Conservation (phyloP, 2,113 vertebrate genomes). For the Halichoeres trimaculatus region DNA sequence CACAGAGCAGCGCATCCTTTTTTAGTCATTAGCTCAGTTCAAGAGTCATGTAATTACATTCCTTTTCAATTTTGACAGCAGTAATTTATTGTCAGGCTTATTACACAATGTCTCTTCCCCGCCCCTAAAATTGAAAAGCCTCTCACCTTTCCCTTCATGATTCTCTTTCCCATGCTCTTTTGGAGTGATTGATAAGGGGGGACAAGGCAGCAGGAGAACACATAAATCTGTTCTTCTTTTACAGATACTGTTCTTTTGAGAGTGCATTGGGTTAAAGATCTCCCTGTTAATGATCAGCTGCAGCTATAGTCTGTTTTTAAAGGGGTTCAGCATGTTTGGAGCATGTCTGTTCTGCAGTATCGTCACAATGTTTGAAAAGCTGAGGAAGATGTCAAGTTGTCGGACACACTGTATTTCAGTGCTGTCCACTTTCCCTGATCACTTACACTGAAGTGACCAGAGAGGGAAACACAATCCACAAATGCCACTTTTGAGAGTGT, state of each 20-base stretch:
- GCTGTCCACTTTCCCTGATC: neutral
- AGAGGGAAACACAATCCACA: neutral
- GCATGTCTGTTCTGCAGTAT: neutral
- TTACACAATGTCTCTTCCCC: constrained; percentile 4
- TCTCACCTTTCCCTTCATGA: too few relatives aligned
- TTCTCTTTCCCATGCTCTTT: too few relatives aligned
- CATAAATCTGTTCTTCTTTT: neutral
- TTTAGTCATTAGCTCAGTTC: neutral
- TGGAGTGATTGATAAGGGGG: constrained; percentile 8
- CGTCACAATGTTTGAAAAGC: neutral
- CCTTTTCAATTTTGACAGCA: constrained; percentile 7
- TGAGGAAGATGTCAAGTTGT: neutral
- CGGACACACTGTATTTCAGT: neutral
- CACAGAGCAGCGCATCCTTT: neutral
- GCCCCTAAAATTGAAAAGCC: neutral
- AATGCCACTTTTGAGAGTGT: constrained; percentile 13
- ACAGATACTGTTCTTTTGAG: constrained; percentile 9
- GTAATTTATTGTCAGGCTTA: constrained; percentile 9
- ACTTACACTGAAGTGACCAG: neutral
- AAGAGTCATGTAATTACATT: constrained; percentile 3
- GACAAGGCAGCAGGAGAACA: neutral
- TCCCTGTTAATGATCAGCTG: neutral
- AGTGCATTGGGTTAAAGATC: neutral
- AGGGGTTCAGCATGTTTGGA: neutral
- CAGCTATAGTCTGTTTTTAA: neutral